These are phyloP conservation scores for Rhodeus uyekii DNA, from an alignment of 2,797 vertebrate genomes.

Conservation along the genomic window DNA sequence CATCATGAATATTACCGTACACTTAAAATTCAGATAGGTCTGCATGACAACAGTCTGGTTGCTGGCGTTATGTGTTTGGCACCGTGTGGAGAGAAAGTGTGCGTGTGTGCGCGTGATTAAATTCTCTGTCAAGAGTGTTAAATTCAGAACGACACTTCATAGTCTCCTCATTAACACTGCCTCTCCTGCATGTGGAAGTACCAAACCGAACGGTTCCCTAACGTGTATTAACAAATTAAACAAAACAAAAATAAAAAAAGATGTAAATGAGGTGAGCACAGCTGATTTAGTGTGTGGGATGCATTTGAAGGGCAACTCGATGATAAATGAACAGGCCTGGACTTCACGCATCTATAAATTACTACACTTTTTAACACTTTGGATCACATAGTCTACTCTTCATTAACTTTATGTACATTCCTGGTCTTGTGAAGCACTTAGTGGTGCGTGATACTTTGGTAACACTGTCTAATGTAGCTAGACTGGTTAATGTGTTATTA, in stretches of 20 bases:
- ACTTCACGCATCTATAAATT: not conserved
- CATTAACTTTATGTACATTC: not conserved
- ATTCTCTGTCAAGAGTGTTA: conserved; percentile 45
- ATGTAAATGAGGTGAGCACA: not conserved
- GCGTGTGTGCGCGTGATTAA: not conserved
- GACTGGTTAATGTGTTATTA: not conserved
- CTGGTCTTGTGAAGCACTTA: not conserved
- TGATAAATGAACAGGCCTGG: not conserved
- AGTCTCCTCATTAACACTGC: conserved; percentile 68
- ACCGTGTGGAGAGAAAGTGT: not conserved
- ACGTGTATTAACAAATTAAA: conserved; percentile 55
- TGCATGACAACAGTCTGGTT: conserved; percentile 25
- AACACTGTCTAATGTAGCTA: not conserved
- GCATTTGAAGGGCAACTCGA: not conserved
- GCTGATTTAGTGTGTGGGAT: not conserved
- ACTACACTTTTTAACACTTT: not conserved
- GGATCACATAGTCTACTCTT: not conserved
- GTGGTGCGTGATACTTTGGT: not conserved
- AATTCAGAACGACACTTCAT: conserved; percentile 56
- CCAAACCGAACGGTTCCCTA: conserved; percentile 60
- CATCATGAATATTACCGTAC: not conserved
- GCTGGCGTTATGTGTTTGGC: conserved; percentile 17
- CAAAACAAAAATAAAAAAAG: conserved; percentile 18
- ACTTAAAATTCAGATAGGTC: not conserved
- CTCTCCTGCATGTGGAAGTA: conserved; percentile 62